Evolutionary conservation across 2,888 invertebrate genomes (phyloP).

Genomic region (Heliconius cydno): DNA sequence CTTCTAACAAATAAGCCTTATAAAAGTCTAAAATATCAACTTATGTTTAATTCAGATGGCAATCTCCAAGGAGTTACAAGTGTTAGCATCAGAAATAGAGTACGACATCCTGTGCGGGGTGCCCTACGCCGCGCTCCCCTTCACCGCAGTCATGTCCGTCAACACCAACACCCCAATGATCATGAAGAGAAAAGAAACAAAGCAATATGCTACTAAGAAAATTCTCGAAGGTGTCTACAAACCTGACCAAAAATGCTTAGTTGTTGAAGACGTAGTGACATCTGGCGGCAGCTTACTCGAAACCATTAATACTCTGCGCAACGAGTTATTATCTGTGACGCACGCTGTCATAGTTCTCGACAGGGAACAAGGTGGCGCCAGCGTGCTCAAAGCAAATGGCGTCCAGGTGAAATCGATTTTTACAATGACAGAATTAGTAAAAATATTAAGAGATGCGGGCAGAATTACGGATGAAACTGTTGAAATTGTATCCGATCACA

Average conservation of each 20-base stretch:
- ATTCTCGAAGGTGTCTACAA: slow-evolving; percentile 93
- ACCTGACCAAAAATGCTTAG: slow-evolving; percentile 88
- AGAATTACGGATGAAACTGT: slow-evolving; percentile 83
- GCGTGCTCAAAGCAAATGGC: slow-evolving; percentile 87
- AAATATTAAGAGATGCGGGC: slow-evolving; percentile 84
- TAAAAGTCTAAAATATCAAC: neutral
- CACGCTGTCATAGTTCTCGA: slow-evolving; percentile 96
- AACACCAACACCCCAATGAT: slow-evolving; percentile 91
- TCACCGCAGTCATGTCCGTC: slow-evolving; percentile 93
- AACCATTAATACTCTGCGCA: slow-evolving; percentile 88
- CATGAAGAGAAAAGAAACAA: slow-evolving; percentile 95
- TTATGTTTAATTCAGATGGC: slow-evolving; percentile 61
- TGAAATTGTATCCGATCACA: slow-evolving; percentile 69
- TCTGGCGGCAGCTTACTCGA: slow-evolving; percentile 97
- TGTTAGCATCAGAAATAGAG: slow-evolving; percentile 61
- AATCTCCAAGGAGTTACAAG: slow-evolving; percentile 64
- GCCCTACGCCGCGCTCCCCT: slow-evolving; percentile 97
- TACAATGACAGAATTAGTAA: slow-evolving; percentile 86
- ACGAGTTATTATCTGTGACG: slow-evolving; percentile 86
- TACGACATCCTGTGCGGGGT: slow-evolving; percentile 95
- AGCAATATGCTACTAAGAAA: slow-evolving; percentile 97
- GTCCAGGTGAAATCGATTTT: slow-evolving; percentile 88
- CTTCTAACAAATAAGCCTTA: neutral
- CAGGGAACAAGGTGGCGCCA: slow-evolving; percentile 94
- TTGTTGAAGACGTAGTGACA: slow-evolving; percentile 97